phyloP scores from a whole-genome alignment of 2,888 invertebrate genomes.

The Plagiodera versicolora region DNA sequence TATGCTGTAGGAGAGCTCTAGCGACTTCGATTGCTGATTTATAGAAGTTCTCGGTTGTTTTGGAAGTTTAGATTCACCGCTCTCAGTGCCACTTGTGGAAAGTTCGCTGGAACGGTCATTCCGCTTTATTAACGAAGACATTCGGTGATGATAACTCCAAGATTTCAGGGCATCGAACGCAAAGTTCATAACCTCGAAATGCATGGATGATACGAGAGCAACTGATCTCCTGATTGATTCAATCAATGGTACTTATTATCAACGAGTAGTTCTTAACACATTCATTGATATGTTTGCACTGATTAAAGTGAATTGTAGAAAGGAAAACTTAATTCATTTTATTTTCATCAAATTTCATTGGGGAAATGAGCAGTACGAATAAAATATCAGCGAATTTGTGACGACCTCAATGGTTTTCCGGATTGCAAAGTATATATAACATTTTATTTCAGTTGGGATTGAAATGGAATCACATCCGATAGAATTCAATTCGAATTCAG shows the following conservation, averaged over 20 bases:
- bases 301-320: too few species aligned
- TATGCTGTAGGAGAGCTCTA: conserved; percentile 46
- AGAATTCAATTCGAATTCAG: background rate
- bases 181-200: background rate
- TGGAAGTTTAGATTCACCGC: conserved; percentile 35
- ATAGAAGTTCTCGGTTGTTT: conserved; percentile 42
- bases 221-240: too few species aligned
- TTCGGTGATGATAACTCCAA: conserved; percentile 4
- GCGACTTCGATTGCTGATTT: conserved; percentile 44
- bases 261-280: too few species aligned
- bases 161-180: background rate
- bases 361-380: conserved; percentile 20
- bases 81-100: conserved; percentile 35
- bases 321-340: too few species aligned
- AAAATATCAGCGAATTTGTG: conserved; percentile 17
- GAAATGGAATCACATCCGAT: background rate
- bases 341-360: conserved; percentile 13
- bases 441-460: conserved; percentile 10
- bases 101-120: conserved; percentile 35
- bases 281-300: too few species aligned
- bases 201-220: too few species aligned
- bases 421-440: conserved; percentile 10
- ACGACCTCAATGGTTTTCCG: conserved; percentile 17
- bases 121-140: conserved; percentile 36
- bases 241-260: too few species aligned